These are phyloP conservation scores for Scatophagus argus DNA, from an alignment of 2,113 vertebrate genomes.

Conservation along the genomic window DNA sequence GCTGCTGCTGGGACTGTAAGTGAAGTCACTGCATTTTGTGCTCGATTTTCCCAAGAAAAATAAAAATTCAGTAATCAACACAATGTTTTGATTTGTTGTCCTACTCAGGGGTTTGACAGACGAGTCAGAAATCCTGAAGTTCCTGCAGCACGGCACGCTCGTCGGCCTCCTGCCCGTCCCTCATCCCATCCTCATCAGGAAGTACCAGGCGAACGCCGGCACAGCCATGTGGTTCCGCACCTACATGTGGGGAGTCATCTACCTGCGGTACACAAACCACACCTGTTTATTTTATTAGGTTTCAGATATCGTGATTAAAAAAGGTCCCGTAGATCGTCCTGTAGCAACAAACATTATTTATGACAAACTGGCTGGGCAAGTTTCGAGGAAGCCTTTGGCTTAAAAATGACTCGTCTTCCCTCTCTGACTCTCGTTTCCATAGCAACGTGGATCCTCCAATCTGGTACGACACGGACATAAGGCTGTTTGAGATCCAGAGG, in stretches of 20 bases:
- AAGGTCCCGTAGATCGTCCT: no score
- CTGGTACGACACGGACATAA: slow-evolving; percentile 98
- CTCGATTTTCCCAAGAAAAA: no score
- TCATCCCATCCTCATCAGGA: slow-evolving; percentile 98
- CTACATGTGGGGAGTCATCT: slow-evolving; percentile 99
- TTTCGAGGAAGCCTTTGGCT: not conserved
- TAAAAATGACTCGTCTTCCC: not conserved
- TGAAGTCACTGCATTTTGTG: no score
- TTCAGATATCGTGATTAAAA: not conserved
- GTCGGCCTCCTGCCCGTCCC: slow-evolving; percentile 97
- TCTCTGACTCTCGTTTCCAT: slow-evolving; percentile 45
- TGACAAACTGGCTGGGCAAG: not conserved
- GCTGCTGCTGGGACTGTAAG: no score
- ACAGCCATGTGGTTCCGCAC: slow-evolving; percentile 98
- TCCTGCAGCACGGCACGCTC: slow-evolving; percentile 96
- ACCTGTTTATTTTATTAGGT: not conserved
- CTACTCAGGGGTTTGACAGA: slow-evolving; percentile 92
- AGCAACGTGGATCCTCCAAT: slow-evolving; percentile 97
- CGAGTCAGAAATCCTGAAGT: slow-evolving; percentile 96
- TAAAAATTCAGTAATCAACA: no score
- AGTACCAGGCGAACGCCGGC: slow-evolving; percentile 96
- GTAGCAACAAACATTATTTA: not conserved
- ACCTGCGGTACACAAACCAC: slow-evolving; percentile 87
- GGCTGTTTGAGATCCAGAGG: slow-evolving; percentile 98
- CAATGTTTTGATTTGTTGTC: no score